A percentile compares a stretch with the other conserved stretches of the same genome.
phyloP scores from a whole-genome alignment of 2,888 invertebrate genomes.

The Sympetrum striolatum region DNA sequence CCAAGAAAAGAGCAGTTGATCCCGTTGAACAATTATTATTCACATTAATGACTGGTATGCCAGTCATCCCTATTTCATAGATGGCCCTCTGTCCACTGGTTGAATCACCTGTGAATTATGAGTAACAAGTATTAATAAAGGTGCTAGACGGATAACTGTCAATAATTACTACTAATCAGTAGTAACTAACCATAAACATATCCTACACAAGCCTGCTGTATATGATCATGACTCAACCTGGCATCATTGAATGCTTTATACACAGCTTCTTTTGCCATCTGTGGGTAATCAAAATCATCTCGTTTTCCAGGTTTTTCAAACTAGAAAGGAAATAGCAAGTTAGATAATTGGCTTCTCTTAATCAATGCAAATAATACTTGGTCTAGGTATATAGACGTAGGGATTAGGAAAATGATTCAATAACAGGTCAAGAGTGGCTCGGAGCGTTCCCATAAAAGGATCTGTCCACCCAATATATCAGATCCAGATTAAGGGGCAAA shows the following conservation, averaged over 20 bases:
- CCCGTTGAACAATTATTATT: constrained; percentile 99
- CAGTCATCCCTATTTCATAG: constrained; percentile 94
- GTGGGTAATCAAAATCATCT: constrained; percentile 88
- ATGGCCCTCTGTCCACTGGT: constrained; percentile 94
- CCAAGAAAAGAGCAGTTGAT: constrained; percentile 87
- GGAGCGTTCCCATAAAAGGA: constrained; percentile 18
- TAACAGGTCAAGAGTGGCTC: not conserved
- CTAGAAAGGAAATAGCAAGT: constrained; percentile 57
- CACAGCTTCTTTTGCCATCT: constrained; percentile 93
- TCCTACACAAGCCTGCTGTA: constrained; percentile 91
- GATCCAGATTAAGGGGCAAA: constrained; percentile 15
- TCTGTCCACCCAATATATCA: constrained; percentile 31
- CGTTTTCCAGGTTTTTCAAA: constrained; percentile 92
- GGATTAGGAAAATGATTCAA: not conserved
- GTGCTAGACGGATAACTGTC: not conserved
- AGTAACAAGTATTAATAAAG: not conserved
- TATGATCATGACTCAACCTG: constrained; percentile 72
- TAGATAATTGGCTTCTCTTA: not conserved
- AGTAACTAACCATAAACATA: constrained; percentile 79
- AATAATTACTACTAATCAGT: not conserved
- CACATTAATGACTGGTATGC: constrained; percentile 96
- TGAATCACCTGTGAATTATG: constrained; percentile 74
- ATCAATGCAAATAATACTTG: not conserved
- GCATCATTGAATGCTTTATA: constrained; percentile 87
- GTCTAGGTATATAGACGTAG: not conserved